Base-by-base conservation (phyloP, 2,113 vertebrate genomes). In the Hemichromis elongatus region DNA sequence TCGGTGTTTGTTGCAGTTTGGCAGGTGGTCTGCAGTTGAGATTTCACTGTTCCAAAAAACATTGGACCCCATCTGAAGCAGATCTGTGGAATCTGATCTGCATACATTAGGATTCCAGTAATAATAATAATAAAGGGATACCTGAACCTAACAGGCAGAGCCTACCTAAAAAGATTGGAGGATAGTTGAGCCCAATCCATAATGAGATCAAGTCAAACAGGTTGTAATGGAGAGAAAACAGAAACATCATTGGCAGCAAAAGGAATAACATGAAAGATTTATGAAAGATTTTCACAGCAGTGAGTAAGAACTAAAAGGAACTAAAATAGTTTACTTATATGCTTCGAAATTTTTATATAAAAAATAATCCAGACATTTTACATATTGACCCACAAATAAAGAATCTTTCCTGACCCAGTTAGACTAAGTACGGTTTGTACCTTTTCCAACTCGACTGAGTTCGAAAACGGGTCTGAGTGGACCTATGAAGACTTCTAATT, bases 381-480 rank as follows among this genome's bases (percentile, higher is more conserved):
- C 18, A 30, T 50, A 75, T 50, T 75, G 26, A 50, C 68, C 26
- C 68, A 52, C 26, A 52, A 47, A 75, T 75, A 50, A 50, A 73
- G 16, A 9, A 30, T 18, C 68, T 28, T 50, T 26, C 6, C 0
- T 30, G 0, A 50, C 68, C 42, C 24, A 7, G 50, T 30, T 50
- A 18, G 26, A 30, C 42, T 11, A 9, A 30, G 42, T 75, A 28
- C 0, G 1, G 1, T 50, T 33, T 50, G 26, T 30, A 75, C 16
- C 10, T 30, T 52, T 75, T 52, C 18, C 70, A 52, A 52, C 6
- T 52, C 70, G 33, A n/a, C 10, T 21, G 33, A 63, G 59, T 63
- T 63, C 1, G 0, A 37, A 63, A 63, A 63, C 6, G 8, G 33
- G 33, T 63, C 10, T 37, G 40, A 45, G 0, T 2, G 0, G 21